Evolutionary conservation across 2,888 invertebrate genomes (phyloP), one percentile per base, ranked within the genome.

Genomic region (Drosophila buzzatii): DNA sequence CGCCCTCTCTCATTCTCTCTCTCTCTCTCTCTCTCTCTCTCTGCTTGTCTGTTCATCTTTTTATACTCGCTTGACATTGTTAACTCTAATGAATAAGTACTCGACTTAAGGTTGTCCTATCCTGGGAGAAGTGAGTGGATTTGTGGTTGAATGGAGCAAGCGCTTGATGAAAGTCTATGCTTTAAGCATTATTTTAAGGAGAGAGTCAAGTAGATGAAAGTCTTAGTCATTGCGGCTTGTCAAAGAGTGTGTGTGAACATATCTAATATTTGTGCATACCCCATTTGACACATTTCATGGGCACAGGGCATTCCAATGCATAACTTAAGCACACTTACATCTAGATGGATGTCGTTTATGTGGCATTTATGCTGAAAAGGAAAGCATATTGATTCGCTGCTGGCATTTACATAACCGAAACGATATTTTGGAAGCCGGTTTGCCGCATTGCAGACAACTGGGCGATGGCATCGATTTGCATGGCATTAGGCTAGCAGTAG

Each of bases 301-400:
- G 20, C 12, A 37, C 9, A 41, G 69, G 66, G 56, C 35, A 68
- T 35, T n/a, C 18, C 23, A 64, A 61, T 57, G 53, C 66, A 76
- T 76, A 71, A 71, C 60, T 64, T 76, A 74, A 60, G 76, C 74
- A 71, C 66, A 55, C 64, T 60, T 72, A 73, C 64, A 79, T 70
- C 79, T 62, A 77, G 83, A 88, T 79, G 59, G 53, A 89, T 87
- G 76, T 70, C 73, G 73, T 67, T 84, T 79, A 87, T 87, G 62
- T 82, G 71, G 70, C 68, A 82, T 76, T 89, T 81, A 86, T 79
- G 85, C 64, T 73, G 74, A 85, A 85, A 87, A 62, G 70, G 82
- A 87, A 85, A 79, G 77, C 77, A 65, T 78, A 85, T 73, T 79
- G 82, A 82, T 85, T 87, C 57, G 65, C 60, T 51, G 47, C 58